phyloP scores from a whole-genome alignment of 2,797 vertebrate species.

The Mus spretus region DNA sequence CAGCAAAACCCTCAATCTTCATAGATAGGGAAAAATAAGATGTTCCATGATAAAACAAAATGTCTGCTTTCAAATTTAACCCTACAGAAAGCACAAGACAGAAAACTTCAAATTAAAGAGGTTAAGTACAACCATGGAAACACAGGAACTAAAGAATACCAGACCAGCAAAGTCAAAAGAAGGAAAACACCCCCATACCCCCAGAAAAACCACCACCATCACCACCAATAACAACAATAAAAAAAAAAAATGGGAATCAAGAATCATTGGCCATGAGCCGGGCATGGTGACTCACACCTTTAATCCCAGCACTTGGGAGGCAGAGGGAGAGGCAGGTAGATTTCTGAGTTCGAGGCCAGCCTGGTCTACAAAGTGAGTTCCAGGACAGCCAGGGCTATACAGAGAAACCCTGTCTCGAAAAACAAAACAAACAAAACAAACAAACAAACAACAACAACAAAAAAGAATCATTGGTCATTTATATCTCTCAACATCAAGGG shows the following conservation, averaged over 20 bases:
- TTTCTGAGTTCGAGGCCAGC: too few species aligned
- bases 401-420: too few species aligned
- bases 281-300: too few species aligned
- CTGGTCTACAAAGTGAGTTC: too few species aligned
- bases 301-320: too few species aligned
- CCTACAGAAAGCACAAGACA: neutral
- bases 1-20: neutral
- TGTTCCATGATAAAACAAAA: neutral
- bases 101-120: neutral
- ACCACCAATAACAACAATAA: neutral
- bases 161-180: neutral
- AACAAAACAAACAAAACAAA: too few species aligned
- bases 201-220: neutral
- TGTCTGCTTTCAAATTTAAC: neutral
- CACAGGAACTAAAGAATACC: neutral
- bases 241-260: neutral
- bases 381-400: too few species aligned
- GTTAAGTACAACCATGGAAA: neutral
- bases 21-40: neutral
- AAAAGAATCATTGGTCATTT: neutral
- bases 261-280: neutral
- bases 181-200: neutral
- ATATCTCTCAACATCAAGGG: neutral
- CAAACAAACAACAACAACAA: neutral
- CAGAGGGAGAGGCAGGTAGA: too few species aligned